Base-by-base conservation (phyloP, 2,797 vertebrate genomes). In the Furcifer pardalis region DNA sequence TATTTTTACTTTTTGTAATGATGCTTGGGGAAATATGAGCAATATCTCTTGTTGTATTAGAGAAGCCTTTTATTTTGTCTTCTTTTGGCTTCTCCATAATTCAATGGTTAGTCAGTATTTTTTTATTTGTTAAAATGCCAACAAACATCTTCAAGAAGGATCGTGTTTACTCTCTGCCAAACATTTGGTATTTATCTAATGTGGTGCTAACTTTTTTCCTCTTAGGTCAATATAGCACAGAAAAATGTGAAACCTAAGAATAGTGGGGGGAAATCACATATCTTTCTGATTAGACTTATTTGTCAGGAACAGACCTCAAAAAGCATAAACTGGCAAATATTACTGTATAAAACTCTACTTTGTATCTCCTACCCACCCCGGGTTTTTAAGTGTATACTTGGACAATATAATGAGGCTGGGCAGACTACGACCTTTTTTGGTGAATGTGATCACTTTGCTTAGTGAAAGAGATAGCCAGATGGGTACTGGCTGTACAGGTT, bases 1-100 rank as follows among this genome's bases (percentile, higher is more conserved):
- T 93, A 94, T 96, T 96, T 96, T 92, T 96, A 95, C 92, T 91
- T 95, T 93, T 92, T 95, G 93, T 94, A 93, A 94, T 93, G 90
- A 93, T 94, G 92, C 73, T 92, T 82, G 93, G 96, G n/a, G 94
- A 95, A 95, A 95, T 94, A 94, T 90, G 81, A 96, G 95, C 96
- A 96, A 96, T 96, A 96, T 94, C 86, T 94, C 93, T 93, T 94
- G 87, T 93, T 94, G 89, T 95, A 93, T 94, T 95, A 92, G 78
- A 89, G 94, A 93, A 92, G 93, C 85, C 92, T 71, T 23, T 37
- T 37, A 37, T n/a, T 23, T 19, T 37, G 37, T 10, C 40, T 69
- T 21, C 88, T 88, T 42, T 30, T 81, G 93, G 89, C 90, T 94
- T 95, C 90, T 89, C 90, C 86, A 25, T 82, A 90, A 75, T 92